A percentile compares a stretch with the other conserved stretches of the same genome.
Evolutionary conservation across 2,888 invertebrate species (phyloP).

Genomic region (Tachina lurida): DNA sequence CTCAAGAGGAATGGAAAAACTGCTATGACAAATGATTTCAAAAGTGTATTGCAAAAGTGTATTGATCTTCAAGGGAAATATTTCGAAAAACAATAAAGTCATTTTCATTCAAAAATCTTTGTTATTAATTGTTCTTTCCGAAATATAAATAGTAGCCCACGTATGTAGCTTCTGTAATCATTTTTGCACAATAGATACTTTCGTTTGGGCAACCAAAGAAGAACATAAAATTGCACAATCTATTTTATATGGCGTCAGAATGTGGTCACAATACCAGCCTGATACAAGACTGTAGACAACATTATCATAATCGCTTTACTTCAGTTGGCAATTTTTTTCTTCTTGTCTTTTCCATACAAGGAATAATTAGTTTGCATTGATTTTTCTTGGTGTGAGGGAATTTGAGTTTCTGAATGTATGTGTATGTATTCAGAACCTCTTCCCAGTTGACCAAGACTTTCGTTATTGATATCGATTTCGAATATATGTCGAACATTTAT

Average conservation of each 20-base stretch:
- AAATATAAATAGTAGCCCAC: too few relatives aligned
- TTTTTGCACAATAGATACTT: conserved; percentile 1
- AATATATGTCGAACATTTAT: too few relatives aligned
- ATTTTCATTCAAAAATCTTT: too few relatives aligned
- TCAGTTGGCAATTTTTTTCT: not conserved
- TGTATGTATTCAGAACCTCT: too few relatives aligned
- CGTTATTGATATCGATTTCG: too few relatives aligned
- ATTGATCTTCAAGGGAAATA: too few relatives aligned
- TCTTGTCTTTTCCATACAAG: not conserved
- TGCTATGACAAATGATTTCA: too few relatives aligned
- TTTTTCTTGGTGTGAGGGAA: conserved; percentile 13
- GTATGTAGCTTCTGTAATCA: conserved; percentile 40
- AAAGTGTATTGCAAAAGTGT: too few relatives aligned
- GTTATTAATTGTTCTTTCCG: too few relatives aligned
- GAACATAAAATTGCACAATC: conserved; percentile 55
- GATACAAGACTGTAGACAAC: not conserved
- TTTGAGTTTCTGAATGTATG: not conserved
- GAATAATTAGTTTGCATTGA: conserved; percentile 4
- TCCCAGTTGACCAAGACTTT: too few relatives aligned
- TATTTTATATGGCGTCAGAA: conserved; percentile 61
- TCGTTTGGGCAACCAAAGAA: conserved; percentile 5
- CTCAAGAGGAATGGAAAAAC: too few relatives aligned
- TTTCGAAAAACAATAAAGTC: too few relatives aligned
- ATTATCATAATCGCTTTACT: conserved; percentile 33
- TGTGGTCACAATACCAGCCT: conserved; percentile 25